A percentile compares a stretch with the other conserved stretches of the same genome.
These are phyloP conservation scores for Mamestra brassicae DNA, from an alignment of 2,888 invertebrate genomes.

Conservation along the genomic window DNA sequence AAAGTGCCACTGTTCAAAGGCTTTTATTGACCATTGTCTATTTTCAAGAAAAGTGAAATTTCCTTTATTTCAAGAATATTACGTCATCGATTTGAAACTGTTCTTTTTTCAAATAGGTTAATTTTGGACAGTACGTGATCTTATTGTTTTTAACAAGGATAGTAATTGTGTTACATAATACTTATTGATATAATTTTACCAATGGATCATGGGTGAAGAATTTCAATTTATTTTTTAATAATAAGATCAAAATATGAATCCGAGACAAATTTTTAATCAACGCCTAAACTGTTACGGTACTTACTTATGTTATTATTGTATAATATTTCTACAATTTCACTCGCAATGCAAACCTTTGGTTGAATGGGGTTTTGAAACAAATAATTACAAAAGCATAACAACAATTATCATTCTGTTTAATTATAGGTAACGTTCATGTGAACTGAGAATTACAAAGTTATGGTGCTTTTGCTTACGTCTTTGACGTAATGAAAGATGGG, in stretches of 20 bases:
- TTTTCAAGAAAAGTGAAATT: constrained; percentile 55
- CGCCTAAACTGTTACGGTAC: constrained; percentile 28
- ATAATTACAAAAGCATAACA: constrained; percentile 36
- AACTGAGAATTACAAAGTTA: constrained; percentile 45
- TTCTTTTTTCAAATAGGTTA: constrained; percentile 13
- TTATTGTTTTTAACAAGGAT: background rate
- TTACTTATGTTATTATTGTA: constrained; percentile 42
- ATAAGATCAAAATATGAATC: constrained; percentile 16
- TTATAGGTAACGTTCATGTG: constrained; percentile 43
- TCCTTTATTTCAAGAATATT: constrained; percentile 32
- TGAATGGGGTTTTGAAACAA: constrained; percentile 27
- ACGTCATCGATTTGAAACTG: constrained; percentile 10
- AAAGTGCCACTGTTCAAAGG: constrained; percentile 77
- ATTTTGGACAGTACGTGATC: constrained; percentile 8
- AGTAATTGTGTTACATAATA: background rate
- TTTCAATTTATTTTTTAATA: background rate
- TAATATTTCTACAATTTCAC: constrained; percentile 36
- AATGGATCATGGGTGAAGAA: constrained; percentile 20
- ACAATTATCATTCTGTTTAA: constrained; percentile 48
- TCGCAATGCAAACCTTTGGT: constrained; percentile 20
- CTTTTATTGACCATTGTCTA: constrained; percentile 65
- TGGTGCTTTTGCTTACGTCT: constrained; percentile 42
- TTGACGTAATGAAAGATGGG: constrained; percentile 64
- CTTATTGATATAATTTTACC: background rate
- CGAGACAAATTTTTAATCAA: constrained; percentile 50